A percentile compares a stretch with the other conserved stretches of the same genome.
phyloP scores from a whole-genome alignment of 2,888 invertebrate genomes.

The Sinhomidia bicolor region DNA sequence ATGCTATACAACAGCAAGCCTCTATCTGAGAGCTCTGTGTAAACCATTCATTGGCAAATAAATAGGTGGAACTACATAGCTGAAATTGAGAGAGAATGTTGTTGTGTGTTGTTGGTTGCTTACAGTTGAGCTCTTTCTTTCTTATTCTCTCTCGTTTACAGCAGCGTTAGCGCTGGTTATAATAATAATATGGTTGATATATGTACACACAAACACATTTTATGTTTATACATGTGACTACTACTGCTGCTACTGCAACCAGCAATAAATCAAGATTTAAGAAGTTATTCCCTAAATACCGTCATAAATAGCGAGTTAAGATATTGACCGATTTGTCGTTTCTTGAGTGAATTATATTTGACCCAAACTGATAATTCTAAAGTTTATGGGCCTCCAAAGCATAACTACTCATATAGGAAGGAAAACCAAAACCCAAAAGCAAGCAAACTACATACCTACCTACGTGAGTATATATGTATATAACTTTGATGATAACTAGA shows the following conservation, averaged over 20 bases:
- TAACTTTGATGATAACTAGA: too few relatives aligned
- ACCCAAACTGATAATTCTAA: constrained; percentile 80
- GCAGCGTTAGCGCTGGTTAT: too few relatives aligned
- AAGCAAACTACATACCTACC: neutral
- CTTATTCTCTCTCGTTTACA: constrained; percentile 32
- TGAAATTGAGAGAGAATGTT: constrained; percentile 38
- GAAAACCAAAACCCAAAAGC: neutral
- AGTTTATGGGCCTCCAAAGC: constrained; percentile 78
- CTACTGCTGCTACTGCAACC: too few relatives aligned
- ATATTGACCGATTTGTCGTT: constrained; percentile 80
- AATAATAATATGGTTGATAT: too few relatives aligned
- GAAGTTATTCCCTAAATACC: constrained; percentile 80
- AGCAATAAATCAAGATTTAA: constrained; percentile 80
- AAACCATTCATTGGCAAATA: constrained; percentile 60
- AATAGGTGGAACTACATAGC: constrained; percentile 16
- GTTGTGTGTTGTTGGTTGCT: constrained; percentile 37
- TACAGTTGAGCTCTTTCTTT: constrained; percentile 28
- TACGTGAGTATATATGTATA: neutral
- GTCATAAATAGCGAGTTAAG: constrained; percentile 80
- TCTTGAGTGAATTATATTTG: constrained; percentile 79
- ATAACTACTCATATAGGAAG: constrained; percentile 69
- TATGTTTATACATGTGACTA: too few relatives aligned
- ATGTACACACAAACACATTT: too few relatives aligned
- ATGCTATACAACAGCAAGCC: too few relatives aligned
- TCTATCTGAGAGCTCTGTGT: constrained; percentile 48